A percentile compares a stretch with the other conserved stretches of the same genome.
phyloP scores from a whole-genome alignment of 1,140 invertebrate species.

The Pissodes strobi region DNA sequence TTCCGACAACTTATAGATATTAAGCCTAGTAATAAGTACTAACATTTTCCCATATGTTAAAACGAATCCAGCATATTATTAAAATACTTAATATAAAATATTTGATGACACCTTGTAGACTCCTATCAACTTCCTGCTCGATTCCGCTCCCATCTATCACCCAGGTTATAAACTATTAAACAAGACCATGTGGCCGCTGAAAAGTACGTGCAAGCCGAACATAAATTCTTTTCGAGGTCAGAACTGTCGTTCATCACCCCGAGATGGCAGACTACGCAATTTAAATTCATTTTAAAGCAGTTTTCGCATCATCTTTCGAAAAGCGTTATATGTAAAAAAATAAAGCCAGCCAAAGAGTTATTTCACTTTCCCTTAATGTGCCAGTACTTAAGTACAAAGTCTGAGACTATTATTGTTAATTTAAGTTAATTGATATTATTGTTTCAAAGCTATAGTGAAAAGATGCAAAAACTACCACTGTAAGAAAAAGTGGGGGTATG shows the following conservation, averaged over 20 bases:
- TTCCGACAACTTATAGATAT: no score
- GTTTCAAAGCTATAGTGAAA: background rate
- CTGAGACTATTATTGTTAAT: background rate
- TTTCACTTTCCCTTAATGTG: no score
- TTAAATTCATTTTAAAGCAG: conserved; percentile 18
- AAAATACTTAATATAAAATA: no score
- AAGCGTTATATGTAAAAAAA: no score
- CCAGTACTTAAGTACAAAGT: no score
- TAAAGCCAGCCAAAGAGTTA: no score
- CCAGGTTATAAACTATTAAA: conserved; percentile 52
- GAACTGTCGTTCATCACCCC: conserved; percentile 53
- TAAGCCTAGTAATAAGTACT: no score
- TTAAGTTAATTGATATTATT: background rate
- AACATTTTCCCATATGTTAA: no score
- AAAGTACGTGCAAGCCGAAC: conserved; percentile 22
- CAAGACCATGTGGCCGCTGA: conserved; percentile 11
- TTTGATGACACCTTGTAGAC: no score
- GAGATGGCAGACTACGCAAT: conserved; percentile 54
- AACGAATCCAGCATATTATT: no score
- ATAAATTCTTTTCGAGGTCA: conserved; percentile 46
- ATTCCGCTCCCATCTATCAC: conserved; percentile 51
- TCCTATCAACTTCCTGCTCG: background rate
- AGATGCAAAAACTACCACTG: conserved; percentile 21
- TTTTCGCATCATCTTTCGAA: conserved; percentile 25
- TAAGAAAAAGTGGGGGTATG: conserved; percentile 20